Percentiles rank a stretch among this genome's conserved stretches.
phyloP scores from a whole-genome alignment of 2,888 invertebrate species.

The Tinea semifulvella region DNA sequence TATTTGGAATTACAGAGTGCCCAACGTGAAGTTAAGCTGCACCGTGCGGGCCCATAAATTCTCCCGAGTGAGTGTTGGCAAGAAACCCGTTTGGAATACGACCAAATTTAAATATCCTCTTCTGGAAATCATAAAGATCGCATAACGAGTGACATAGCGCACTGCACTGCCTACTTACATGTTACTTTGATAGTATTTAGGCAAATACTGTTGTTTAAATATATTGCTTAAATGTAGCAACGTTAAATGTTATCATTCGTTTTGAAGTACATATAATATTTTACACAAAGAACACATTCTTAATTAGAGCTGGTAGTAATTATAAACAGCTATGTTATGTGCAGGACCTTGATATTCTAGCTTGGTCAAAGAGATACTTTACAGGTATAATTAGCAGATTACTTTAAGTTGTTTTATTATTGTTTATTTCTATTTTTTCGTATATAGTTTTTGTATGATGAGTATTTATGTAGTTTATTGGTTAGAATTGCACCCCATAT shows the following conservation, averaged over 20 bases:
- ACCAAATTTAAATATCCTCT: slow-evolving; percentile 54
- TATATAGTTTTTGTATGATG: too few relatives aligned
- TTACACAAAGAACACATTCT: too few relatives aligned
- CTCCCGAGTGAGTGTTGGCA: slow-evolving; percentile 41
- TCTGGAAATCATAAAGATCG: slow-evolving; percentile 43
- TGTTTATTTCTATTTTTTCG: too few relatives aligned
- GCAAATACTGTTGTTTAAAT: slow-evolving; percentile 3
- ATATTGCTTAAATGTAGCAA: background rate
- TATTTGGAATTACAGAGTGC: too few relatives aligned
- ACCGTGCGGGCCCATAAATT: slow-evolving; percentile 42
- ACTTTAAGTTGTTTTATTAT: too few relatives aligned
- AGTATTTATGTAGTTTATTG: too few relatives aligned
- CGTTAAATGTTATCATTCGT: background rate
- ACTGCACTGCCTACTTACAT: slow-evolving; percentile 28
- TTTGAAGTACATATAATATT: background rate
- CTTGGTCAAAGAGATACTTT: too few relatives aligned
- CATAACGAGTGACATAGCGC: slow-evolving; percentile 37
- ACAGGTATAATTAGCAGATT: too few relatives aligned
- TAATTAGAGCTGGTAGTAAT: too few relatives aligned
- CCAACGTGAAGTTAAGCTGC: slow-evolving; percentile 27
- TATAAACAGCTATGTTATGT: too few relatives aligned
- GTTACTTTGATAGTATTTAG: slow-evolving; percentile 10
- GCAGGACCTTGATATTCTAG: too few relatives aligned
- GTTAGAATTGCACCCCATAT: too few relatives aligned
- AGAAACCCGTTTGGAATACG: slow-evolving; percentile 44